These are phyloP conservation scores for Elysia crispata DNA, from an alignment of 2,888 invertebrate species.

Conservation along the genomic window DNA sequence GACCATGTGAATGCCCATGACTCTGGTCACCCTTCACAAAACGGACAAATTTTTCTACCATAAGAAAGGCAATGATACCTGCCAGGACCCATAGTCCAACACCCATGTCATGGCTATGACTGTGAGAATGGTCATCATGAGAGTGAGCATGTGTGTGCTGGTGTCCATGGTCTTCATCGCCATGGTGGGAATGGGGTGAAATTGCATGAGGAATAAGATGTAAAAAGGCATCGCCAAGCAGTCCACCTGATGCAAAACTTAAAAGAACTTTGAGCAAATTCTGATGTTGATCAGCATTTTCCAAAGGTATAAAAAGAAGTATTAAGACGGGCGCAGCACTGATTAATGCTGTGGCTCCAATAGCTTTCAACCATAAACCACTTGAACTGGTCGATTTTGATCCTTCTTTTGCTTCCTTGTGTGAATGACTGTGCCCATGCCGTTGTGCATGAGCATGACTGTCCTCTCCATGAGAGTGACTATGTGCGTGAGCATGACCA, in stretches of 20 bases:
- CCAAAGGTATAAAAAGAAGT: conserved; percentile 93
- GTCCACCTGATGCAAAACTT: conserved; percentile 82
- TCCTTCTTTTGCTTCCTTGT: not conserved
- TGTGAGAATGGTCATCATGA: conserved; percentile 81
- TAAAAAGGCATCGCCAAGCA: conserved; percentile 98
- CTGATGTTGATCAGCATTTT: conserved; percentile 85
- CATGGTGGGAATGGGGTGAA: conserved; percentile 78
- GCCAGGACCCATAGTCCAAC: conserved; percentile 96
- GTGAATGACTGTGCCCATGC: too few relatives aligned
- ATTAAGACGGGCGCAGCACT: conserved; percentile 96
- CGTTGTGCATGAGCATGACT: conserved; percentile 48
- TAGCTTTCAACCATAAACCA: conserved; percentile 87
- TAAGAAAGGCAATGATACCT: conserved; percentile 93
- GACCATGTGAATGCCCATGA: conserved; percentile 82
- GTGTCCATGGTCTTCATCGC: conserved; percentile 71
- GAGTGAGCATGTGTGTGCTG: conserved; percentile 58
- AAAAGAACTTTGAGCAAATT: conserved; percentile 88
- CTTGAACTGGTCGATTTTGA: conserved; percentile 59
- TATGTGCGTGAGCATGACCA: conserved; percentile 47
- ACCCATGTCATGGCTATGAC: conserved; percentile 85
- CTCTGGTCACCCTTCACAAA: conserved; percentile 85
- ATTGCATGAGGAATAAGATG: conserved; percentile 98
- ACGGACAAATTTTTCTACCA: conserved; percentile 89
- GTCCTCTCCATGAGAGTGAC: conserved; percentile 80
- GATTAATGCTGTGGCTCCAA: conserved; percentile 93